Base-by-base conservation (phyloP, 30 jellyfish, hydroid and myxozoan species). In the Aurelia aurita complex sp. Pacific region DNA sequence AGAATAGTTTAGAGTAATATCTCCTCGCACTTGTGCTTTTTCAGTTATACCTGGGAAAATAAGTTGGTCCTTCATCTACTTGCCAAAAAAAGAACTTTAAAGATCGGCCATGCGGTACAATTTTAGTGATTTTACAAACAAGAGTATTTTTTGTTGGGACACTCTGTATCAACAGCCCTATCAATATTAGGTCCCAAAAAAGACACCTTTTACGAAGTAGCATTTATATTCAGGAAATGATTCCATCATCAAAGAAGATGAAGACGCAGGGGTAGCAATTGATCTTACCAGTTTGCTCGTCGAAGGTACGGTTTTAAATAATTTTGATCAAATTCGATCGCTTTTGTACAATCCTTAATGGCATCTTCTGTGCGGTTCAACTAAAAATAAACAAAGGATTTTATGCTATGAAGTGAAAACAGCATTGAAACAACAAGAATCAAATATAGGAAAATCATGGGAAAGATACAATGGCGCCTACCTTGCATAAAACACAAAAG, bases 271-370 rank as follows among this genome's bases (percentile, higher is more conserved):
- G 11, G 35, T n/a, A 9, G 82, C 55, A 46, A 7, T 16, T 3
- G n/a, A 9, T 29, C 96, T 69, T 75, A 94, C 99, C 99, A 89
- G 76, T 94, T 94, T 46, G 99, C 99, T 42, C 99, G 69, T 69
- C 99, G 81, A 35, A 94, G 68, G 68, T 74, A 81, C 0, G 99
- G 96, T 71, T 94, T 94, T 53, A 94, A 67, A 69, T 83, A 94
- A 11, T 83, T 59, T 13, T 97, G 96, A 60, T 94, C 97, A 76
- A 76, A 81, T 36, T 94, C 99, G 33, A 94, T 89, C 15, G 99
- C 99, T 55, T 82, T 82, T n/a, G 89, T 76, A 67, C 99, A 89
- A 68, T 94, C 99, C 2, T 81, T 90, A 19, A 94, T 78, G 10
- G 97, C 94, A 51, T 89, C 96, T 34, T 85, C 89, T 1, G 53